Base-by-base conservation (phyloP, 2,888 invertebrate species). In the Nasonovia ribisnigri region DNA sequence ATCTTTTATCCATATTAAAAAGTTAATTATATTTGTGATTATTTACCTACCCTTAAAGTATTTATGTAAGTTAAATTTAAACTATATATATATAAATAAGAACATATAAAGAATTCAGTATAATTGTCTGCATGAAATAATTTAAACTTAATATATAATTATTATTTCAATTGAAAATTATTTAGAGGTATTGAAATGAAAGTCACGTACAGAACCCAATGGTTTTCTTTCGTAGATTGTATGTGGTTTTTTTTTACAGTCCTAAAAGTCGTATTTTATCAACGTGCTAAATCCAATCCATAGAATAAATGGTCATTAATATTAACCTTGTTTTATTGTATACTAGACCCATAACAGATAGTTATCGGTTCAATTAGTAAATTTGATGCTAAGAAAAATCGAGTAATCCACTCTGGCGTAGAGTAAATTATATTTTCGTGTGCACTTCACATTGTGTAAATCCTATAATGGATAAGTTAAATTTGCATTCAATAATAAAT, bases 121-220 rank as follows among this genome's bases (percentile, higher is more conserved):
- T 77, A 36, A 36, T 36, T 77, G 46, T 86, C 46, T 86, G 29
- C 11, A 46, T 4, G 29, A 86, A 46, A 46, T 86, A 86, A 86
- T 46, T 46, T 86, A 46, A 86, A 46, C 46, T 16, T 42, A 36
- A 67, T 36, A 24, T 26, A 77, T 90, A 48, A 90, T 90, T 90
- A 90, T 90, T 48, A 48, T 67, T 90, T 67, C 36, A 90, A 46
- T 90, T 46, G 36, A 46, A 46, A 20, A 48, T 36, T 88, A 88
- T 88, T 51, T 51, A 24, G 36, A 48, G 8, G 11, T 13, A 24
- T 67, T 90, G 24, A 42, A 51, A 54, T 54, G 11, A 16, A 54
- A 91, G 51, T 91, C 84, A 84, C 84, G 43, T 91, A 84, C 26
- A 13, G 4, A 42, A 91, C 46, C 26, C 16, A 54, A 91, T 84